Percentiles rank a stretch among this genome's conserved stretches.
These are phyloP conservation scores for Spheniscus humboldti DNA, from an alignment of 2,797 vertebrate species.

Conservation along the genomic window DNA sequence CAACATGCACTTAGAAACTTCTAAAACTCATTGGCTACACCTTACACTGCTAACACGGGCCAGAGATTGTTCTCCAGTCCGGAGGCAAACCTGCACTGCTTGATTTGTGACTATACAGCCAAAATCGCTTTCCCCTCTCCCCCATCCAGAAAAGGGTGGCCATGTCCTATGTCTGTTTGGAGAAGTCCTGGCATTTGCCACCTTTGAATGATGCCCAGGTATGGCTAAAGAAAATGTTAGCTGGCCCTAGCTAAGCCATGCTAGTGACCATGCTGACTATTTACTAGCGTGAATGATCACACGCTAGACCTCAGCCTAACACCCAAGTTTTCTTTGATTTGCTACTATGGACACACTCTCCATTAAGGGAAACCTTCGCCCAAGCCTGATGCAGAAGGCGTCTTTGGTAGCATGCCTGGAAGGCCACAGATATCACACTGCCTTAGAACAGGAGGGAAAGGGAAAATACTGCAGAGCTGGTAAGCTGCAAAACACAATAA, in stretches of 20 bases:
- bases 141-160: neutral
- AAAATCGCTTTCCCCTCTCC: neutral
- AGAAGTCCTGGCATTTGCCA: neutral
- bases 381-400: neutral
- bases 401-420: neutral
- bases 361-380: neutral
- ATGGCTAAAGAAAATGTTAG: neutral
- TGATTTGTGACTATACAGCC: neutral
- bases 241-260: neutral
- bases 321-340: neutral
- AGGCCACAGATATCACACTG: neutral
- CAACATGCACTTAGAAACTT: neutral
- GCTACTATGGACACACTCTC: neutral
- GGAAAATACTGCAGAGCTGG: neutral
- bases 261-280: neutral
- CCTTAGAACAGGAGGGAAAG: neutral
- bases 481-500: neutral
- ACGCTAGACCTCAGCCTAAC: neutral
- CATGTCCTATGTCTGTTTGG: too few relatives aligned
- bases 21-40: neutral
- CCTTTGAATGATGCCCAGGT: neutral
- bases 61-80: neutral
- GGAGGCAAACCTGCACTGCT: neutral
- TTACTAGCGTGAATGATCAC: rapidly evolving
- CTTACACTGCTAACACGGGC: neutral